Evolutionary conservation across 2,113 vertebrate genomes (phyloP), one percentile per base, ranked within the genome.

Genomic region (Pogonocichla stellata): DNA sequence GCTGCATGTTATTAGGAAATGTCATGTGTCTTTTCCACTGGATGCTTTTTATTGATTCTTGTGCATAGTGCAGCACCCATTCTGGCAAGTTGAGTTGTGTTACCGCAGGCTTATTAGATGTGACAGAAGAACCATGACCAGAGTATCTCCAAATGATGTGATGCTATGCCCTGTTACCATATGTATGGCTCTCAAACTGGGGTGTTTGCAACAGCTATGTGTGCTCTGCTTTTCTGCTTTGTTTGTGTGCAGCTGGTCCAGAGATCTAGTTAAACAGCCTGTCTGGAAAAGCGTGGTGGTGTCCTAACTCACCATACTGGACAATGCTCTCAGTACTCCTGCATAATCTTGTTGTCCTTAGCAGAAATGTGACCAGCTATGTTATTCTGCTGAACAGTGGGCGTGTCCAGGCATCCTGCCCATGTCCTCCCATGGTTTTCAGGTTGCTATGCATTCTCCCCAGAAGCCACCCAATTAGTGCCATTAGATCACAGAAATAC

Each of bases 101-200:
- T 72, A 28, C 28, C 0, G 0, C 25, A 38, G 34, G 5, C 13
- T 60, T 64, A 12, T 34, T 47, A 69, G 53, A 11, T 54, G 43
- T 62, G 26, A 25, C 33, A 72, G 26, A 77, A 58, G 36, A 61
- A 10, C 29, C 33, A 25, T 61, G 50, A 34, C 14, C 15, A 38
- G 16, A 38, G 38, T 48, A 5, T 57, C 36, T 81, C 43, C 20
- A 78, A 48, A 40, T 48, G 15, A 24, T 50, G 34, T 38, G 14
- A 14, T 86, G 14, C 51, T 66, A 0, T 53, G 31, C 29, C 2
- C 33, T 85, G 33, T 25, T 56, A 29, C 26, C 3, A 2, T 73
- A 33, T 84, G 13, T 65, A 45, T 56, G 3, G 0, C 40, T 70
- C 16, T 79, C 31, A 50, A 2, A 19, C 4, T 45, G 22, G 42